Evolutionary conservation across 2,888 invertebrate species (phyloP), one percentile per base, ranked within the genome.

Genomic region (Hyles lineata): DNA sequence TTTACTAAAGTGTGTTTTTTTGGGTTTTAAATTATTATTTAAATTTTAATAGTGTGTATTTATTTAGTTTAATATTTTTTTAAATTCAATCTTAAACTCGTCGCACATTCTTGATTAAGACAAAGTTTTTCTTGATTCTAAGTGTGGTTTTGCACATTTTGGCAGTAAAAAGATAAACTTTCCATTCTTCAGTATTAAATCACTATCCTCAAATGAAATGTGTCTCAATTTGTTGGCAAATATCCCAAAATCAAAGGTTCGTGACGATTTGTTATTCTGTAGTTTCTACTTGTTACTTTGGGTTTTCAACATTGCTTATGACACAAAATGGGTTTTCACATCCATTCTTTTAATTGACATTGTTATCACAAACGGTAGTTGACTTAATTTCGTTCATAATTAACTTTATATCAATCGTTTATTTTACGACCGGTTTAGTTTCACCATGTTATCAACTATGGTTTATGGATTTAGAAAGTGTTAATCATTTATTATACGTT

Each of bases 361-460:
- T 23, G 43, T 43, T 67, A 67, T 67, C 63, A 21, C 21, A 21
- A 61, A 35, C 8, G 21, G 43, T 43, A 43, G 32, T n/a, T 9
- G 1, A 63, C 19, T n/a, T 35, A 32, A 67, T 21, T 21, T 43
- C 43, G 43, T 43, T 23, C 23, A 67, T 43, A 43, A 67, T 43
- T 67, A 67, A 43, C 43, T 67, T 67, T 21, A 23, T 43, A 15
- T 67, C 21, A 67, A 67, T 21, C 43, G 63, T 43, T 67, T 67
- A 21, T 21, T 63, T 35, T 23, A 67, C 5, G 43, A 67, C 63
- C 43, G 43, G 63, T 67, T 67, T 67, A 15, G 17, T 43, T 67
- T 67, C 15, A 67, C 23, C 50, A 9, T 23, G 21, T 43, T 67
- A 67, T 67, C 43, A 35, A 9, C n/a, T 63, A n/a, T 21, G 1